phyloP scores from a whole-genome alignment of 2,113 vertebrate species.

The Panurus biarmicus region DNA sequence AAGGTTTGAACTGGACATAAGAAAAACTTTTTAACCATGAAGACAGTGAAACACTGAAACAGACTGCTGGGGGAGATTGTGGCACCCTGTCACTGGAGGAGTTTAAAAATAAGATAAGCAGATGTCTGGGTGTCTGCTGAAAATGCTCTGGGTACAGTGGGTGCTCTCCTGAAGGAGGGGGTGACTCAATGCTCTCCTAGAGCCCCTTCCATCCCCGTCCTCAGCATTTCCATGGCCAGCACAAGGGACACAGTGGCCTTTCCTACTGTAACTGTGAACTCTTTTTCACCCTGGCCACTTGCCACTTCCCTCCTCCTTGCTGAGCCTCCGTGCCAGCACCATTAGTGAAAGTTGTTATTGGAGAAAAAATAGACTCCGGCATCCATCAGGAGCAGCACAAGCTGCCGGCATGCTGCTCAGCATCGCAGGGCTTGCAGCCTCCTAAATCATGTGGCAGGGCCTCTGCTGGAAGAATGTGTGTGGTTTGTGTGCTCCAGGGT shows the following conservation, averaged over 20 bases:
- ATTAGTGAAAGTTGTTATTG: constrained; percentile 1
- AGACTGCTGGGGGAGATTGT: not conserved
- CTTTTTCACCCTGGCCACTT: not conserved
- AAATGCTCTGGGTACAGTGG: not conserved
- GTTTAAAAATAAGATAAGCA: not conserved
- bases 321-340: not conserved
- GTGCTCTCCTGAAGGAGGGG: not conserved
- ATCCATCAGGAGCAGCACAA: not conserved
- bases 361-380: not conserved
- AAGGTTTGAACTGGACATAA: not conserved
- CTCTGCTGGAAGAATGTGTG: not conserved
- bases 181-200: not conserved
- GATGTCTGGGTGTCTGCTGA: not conserved
- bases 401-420: not conserved
- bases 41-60: not conserved
- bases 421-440: not conserved
- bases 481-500: not conserved
- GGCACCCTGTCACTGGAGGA: not conserved
- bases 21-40: not conserved
- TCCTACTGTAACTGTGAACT: not conserved
- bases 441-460: not conserved
- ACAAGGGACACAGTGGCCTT: not conserved
- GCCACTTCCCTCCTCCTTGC: constrained; percentile 15
- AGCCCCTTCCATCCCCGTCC: not conserved
- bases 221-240: not conserved